Evolutionary conservation across 2,113 vertebrate species (phyloP).

Genomic region (Struthidea cinerea): DNA sequence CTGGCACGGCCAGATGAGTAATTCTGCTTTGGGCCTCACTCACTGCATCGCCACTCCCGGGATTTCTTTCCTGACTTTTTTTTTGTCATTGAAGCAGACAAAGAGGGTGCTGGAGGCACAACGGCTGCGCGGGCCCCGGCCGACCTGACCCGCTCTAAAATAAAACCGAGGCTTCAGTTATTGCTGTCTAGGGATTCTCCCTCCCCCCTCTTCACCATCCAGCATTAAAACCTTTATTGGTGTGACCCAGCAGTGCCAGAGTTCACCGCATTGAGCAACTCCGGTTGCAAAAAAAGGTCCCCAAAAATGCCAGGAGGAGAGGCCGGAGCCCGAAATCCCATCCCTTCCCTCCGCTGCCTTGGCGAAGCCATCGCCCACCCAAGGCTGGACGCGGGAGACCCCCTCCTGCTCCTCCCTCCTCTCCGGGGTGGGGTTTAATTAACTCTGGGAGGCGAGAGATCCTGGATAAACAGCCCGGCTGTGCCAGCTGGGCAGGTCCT

Average conservation of each 20-base stretch:
- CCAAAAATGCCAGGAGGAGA: not conserved
- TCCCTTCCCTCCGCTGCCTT: rapidly evolving
- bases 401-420: not conserved
- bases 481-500: slow-evolving; percentile 18
- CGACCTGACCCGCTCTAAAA: not conserved
- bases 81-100: not conserved
- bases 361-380: rapidly evolving
- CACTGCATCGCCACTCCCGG: not conserved
- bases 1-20: not conserved
- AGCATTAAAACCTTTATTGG: not conserved
- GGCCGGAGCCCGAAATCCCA: not conserved
- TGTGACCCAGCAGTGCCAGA: not conserved
- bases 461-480: not conserved
- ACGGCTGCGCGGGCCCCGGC: rapidly evolving
- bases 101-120: not conserved
- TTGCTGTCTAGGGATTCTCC: not conserved
- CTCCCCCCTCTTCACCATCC: not conserved
- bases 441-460: not conserved
- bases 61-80: not conserved
- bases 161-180: not conserved
- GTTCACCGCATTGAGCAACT: not conserved
- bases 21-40: not conserved
- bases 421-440: not conserved
- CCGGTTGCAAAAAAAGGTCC: not conserved
- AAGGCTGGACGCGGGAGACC: rapidly evolving